phyloP scores from a whole-genome alignment of 2,888 invertebrate species.

The Anagyrus pseudococci region DNA sequence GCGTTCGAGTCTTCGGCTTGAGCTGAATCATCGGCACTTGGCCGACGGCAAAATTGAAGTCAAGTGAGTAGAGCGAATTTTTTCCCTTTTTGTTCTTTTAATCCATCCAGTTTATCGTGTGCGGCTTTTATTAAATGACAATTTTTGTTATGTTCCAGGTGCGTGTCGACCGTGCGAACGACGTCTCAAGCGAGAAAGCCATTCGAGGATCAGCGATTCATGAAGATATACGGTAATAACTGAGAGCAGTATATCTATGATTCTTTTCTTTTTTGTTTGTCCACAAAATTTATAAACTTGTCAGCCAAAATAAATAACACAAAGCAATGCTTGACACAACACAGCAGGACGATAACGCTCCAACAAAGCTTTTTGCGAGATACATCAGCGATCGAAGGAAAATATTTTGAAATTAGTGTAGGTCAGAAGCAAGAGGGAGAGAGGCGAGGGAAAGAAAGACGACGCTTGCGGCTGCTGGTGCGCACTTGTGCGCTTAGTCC shows the following conservation, averaged over 20 bases:
- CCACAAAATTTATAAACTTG: too few relatives aligned
- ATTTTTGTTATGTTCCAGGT: conserved; percentile 44
- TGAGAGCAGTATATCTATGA: not conserved
- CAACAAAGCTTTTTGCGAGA: too few relatives aligned
- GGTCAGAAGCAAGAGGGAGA: too few relatives aligned
- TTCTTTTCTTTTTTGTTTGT: not conserved
- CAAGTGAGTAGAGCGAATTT: conserved; percentile 47
- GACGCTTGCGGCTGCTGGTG: too few relatives aligned
- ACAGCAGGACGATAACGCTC: too few relatives aligned
- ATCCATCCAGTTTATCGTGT: too few relatives aligned
- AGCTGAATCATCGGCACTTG: conserved; percentile 58
- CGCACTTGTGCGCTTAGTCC: too few relatives aligned
- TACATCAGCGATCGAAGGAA: too few relatives aligned
- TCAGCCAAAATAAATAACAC: not conserved
- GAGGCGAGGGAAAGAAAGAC: too few relatives aligned
- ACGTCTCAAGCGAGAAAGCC: conserved; percentile 43
- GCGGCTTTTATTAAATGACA: not conserved
- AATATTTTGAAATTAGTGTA: too few relatives aligned
- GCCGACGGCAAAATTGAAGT: conserved; percentile 55
- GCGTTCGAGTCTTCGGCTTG: conserved; percentile 59
- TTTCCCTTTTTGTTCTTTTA: not conserved
- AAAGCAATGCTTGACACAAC: too few relatives aligned
- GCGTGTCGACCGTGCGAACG: conserved; percentile 51
- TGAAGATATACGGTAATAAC: conserved; percentile 55
- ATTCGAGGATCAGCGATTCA: conserved; percentile 46